A percentile compares a stretch with the other conserved stretches of the same genome.
phyloP scores from a whole-genome alignment of 2,888 invertebrate genomes.

The Caenorhabditis sp. region DNA sequence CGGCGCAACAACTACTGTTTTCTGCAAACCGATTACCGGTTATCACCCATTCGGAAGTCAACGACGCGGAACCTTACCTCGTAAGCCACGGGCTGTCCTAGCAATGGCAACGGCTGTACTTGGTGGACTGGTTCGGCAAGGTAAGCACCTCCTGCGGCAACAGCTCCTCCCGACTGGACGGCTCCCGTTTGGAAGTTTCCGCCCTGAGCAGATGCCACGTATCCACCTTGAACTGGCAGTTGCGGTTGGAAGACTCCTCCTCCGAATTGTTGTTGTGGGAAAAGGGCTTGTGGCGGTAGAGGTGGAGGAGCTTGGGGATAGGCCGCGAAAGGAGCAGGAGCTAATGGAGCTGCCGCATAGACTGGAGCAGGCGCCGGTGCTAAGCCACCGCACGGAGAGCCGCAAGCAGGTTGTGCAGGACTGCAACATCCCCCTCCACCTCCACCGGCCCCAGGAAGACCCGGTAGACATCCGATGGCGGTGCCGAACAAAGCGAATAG shows the following conservation, averaged over 20 bases:
- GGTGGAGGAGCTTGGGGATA: slow-evolving; percentile 44
- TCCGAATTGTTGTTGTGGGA: slow-evolving; percentile 19
- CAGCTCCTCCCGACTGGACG: slow-evolving; percentile 31
- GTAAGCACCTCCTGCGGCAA: slow-evolving; percentile 35
- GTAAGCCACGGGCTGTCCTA: slow-evolving; percentile 57
- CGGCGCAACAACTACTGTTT: slow-evolving; percentile 35
- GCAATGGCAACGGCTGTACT: slow-evolving; percentile 54
- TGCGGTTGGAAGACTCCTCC: slow-evolving; percentile 8
- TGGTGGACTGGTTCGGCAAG: slow-evolving; percentile 28
- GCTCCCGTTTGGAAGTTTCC: slow-evolving; percentile 30
- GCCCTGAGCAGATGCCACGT: slow-evolving; percentile 19
- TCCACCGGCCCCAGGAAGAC: slow-evolving; percentile 32
- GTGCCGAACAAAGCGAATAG: slow-evolving; percentile 32
- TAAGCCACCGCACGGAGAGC: slow-evolving; percentile 27
- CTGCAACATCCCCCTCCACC: slow-evolving; percentile 46
- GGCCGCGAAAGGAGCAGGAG: slow-evolving; percentile 42
- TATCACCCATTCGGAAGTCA: slow-evolving; percentile 37
- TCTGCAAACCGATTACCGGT: slow-evolving; percentile 39
- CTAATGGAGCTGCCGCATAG: slow-evolving; percentile 47
- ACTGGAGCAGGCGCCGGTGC: slow-evolving; percentile 33
- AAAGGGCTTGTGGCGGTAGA: slow-evolving; percentile 26
- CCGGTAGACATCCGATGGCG: slow-evolving; percentile 48
- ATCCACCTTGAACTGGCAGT: slow-evolving; percentile 35
- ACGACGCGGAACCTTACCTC: slow-evolving; percentile 44
- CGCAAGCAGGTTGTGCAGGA: slow-evolving; percentile 34